Base-by-base conservation (phyloP, 2,113 vertebrate species). In the Hyaena hyaena region DNA sequence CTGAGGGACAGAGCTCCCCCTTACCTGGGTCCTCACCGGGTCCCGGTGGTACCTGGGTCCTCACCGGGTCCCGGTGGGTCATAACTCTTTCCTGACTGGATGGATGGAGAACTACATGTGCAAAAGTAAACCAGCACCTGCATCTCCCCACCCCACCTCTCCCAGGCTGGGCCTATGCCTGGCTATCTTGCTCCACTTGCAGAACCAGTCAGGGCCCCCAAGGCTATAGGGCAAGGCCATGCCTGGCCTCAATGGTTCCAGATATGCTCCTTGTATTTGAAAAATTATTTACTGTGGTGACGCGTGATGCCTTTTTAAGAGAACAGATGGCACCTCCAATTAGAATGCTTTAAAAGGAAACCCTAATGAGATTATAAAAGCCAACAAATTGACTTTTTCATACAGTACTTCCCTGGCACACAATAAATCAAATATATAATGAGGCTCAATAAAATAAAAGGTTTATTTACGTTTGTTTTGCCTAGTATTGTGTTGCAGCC, bases 341-440 rank as follows among this genome's bases (percentile, higher is more conserved):
- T 98, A 98, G 94, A 98, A 98, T 93, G 95, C 97, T 97, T 98
- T 98, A 96, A 98, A 97, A 98, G 93, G 96, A 98, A 98, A 97
- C 96, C 97, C 97, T 98, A 97, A 98, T 98, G 97, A 98, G 98
- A 98, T 95, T 97, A 97, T 98, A 98, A 98, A 98, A 98, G 97
- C 95, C 97, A 98, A 98, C 98, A 98, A 98, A 98, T 98, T 98
- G 97, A 98, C 97, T 98, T 97, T 97, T 98, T 98, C 97, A 98
- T 98, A 98, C 96, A 98, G 93, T 98, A 98, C 96, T 98, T 98
- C 43, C 88, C 84, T 97, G 94, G 97, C 76, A 98, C 85, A 95
- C 77, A 96, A 98, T 98, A 98, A 98, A 98, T 98, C 97, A 98
- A 97, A 98, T 98, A 98, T 97, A 95, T 98, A 98, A 98, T 94